Evolutionary conservation across 2,797 vertebrate species (phyloP).

Genomic region (Cossypha caffra): DNA sequence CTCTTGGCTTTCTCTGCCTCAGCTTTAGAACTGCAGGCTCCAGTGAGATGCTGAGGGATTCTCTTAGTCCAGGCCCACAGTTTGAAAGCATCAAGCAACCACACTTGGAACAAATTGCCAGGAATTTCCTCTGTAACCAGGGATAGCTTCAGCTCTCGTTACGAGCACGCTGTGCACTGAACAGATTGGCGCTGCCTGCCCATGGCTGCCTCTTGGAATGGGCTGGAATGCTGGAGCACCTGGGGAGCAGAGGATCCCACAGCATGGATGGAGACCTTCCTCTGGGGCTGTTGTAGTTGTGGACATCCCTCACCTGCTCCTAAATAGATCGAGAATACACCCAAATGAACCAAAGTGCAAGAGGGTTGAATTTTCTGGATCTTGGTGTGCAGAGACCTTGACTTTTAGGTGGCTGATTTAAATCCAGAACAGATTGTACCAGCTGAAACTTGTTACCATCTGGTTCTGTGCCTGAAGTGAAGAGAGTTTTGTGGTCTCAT

Average conservation of each 20-base stretch:
- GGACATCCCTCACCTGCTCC: neutral
- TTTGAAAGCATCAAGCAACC: neutral
- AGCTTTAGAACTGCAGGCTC: neutral
- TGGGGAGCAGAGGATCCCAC: neutral
- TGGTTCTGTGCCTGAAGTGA: constrained; percentile 40
- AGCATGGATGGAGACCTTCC: neutral
- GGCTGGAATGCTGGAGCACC: neutral
- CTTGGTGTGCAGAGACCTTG: neutral
- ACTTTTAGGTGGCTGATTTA: neutral
- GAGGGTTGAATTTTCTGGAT: neutral
- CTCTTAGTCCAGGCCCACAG: neutral
- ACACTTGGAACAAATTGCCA: neutral
- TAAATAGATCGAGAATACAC: fast-evolving
- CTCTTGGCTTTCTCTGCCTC: neutral
- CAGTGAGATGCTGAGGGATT: neutral
- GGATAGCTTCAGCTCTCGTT: neutral
- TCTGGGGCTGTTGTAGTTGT: neutral
- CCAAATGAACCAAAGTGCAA: neutral
- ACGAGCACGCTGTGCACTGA: fast-evolving
- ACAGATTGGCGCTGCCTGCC: fast-evolving
- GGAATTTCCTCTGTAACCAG: neutral
- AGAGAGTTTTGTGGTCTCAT: constrained; percentile 53
- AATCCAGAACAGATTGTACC: constrained; percentile 19
- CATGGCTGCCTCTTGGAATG: neutral
- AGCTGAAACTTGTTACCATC: constrained; percentile 31